A percentile compares a stretch with the other conserved stretches of the same genome.
phyloP scores from a whole-genome alignment of 2,797 vertebrate genomes.

The Phalloptychus januarius region DNA sequence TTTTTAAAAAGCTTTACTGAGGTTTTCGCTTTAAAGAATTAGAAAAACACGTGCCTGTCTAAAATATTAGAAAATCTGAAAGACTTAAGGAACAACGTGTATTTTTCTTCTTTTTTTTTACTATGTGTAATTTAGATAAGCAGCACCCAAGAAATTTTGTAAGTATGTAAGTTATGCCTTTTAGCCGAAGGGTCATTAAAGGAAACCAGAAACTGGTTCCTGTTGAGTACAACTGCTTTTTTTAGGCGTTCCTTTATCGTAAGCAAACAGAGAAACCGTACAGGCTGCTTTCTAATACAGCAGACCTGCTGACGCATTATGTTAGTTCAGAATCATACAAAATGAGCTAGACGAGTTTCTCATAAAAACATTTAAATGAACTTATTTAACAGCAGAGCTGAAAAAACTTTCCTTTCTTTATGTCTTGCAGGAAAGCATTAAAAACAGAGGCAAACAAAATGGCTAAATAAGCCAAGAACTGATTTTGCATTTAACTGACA shows the following conservation, averaged over 20 bases:
- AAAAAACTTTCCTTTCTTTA: background rate
- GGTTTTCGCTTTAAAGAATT: background rate
- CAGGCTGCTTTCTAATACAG: slow-evolving; percentile 22
- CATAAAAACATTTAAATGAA: no score
- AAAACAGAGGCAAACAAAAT: background rate
- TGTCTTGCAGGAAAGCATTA: background rate
- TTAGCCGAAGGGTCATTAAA: slow-evolving; percentile 21
- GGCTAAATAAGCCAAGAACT: background rate
- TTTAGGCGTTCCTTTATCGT: slow-evolving; percentile 42
- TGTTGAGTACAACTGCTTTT: slow-evolving; percentile 20
- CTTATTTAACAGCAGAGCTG: background rate
- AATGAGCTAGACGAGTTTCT: background rate
- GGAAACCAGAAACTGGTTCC: slow-evolving; percentile 69
- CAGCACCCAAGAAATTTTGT: slow-evolving; percentile 3
- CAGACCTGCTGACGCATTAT: background rate
- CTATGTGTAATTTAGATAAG: background rate
- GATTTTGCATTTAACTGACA: background rate
- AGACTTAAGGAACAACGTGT: background rate
- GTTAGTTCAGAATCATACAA: background rate
- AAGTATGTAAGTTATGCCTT: slow-evolving; percentile 54
- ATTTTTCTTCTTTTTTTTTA: no score
- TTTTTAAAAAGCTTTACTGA: background rate
- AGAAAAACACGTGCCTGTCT: background rate
- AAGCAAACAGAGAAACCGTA: slow-evolving; percentile 30
- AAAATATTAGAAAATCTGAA: background rate